Evolutionary conservation across 2,797 vertebrate species (phyloP).

Genomic region (Alauda arvensis): DNA sequence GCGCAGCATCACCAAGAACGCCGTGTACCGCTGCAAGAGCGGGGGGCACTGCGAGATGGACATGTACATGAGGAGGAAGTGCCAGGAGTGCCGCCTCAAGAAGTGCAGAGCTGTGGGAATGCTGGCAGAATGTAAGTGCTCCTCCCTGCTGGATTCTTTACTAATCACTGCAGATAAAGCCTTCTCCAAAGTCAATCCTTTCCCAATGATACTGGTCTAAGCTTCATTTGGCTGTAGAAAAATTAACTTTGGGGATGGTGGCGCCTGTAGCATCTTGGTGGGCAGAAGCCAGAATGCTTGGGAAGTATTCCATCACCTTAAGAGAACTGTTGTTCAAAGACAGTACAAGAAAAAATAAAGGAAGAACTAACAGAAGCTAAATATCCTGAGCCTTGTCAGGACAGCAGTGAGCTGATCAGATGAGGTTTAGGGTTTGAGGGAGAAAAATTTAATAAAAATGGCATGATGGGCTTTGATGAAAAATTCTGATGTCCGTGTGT

Average conservation of each 20-base stretch:
- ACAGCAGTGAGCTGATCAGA: neutral
- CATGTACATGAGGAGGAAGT: slow-evolving; percentile 96
- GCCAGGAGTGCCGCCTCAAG: slow-evolving; percentile 90
- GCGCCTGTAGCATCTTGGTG: neutral
- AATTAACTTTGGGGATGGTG: neutral
- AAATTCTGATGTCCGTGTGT: neutral
- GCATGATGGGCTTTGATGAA: neutral
- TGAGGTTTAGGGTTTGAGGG: neutral
- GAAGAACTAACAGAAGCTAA: neutral
- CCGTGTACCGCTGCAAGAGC: slow-evolving; percentile 90
- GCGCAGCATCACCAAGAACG: slow-evolving; percentile 91
- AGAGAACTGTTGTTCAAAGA: neutral
- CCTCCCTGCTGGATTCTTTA: neutral
- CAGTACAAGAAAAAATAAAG: neutral
- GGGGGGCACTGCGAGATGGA: slow-evolving; percentile 95
- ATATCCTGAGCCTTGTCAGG: neutral
- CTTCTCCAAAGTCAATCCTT: neutral
- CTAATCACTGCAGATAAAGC: neutral
- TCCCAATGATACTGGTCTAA: neutral
- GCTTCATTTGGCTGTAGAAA: neutral
- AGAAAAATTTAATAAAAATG: neutral
- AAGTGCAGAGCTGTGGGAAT: slow-evolving; percentile 94
- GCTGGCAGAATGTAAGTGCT: slow-evolving; percentile 89
- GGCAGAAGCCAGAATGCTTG: neutral
- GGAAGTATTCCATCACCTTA: neutral